Evolutionary conservation across 64 coral and sea anemone species (phyloP), one percentile per base, ranked within the genome.

Genomic region (Acropora yongei): DNA sequence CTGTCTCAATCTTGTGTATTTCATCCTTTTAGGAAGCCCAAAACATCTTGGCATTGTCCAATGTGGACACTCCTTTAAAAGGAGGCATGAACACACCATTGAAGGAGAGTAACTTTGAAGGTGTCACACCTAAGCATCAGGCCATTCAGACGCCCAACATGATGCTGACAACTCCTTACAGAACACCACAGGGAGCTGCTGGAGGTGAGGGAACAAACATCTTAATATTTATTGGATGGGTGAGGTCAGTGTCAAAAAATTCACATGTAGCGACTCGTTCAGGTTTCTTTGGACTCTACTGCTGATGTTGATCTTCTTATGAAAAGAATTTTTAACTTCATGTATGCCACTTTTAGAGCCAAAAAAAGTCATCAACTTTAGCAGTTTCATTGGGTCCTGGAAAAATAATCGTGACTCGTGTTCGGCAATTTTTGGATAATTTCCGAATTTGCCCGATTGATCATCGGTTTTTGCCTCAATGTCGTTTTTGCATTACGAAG

Each of bases 31-130:
- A 99, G 94, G 97, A 99, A 92, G 97, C 97, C 1, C 97, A 99
- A 43, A 99, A 99, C 60, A 99, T 99, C 76, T 68, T 99, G 77
- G 95, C 97, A 19, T 80, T 99, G 16, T 96, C 94, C 0, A 96
- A 99, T 89, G 97, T 99, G 78, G 97, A 99, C 55, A 99, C 97
- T 16, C 97, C 97, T 49, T 81, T 99, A 2, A 99, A 99, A 91
- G 97, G 97, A 0, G 97, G 97, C 14, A 44, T 99, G 6, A 99
- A 99, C 66, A 99, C 97, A 17, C 97, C 97, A n/a, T 82, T 99
- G 49, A 77, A 67, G 16, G 94, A 99, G 69, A 96, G 94, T 63
- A 92, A 95, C 55, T 99, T 99, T 82, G 94, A 99, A 60, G 97
- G 97, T 66, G 97, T 99, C 3, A 99, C 97, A 3, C 97, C 97